These are phyloP conservation scores for Hydraecia micacea DNA, from an alignment of 2,888 invertebrate genomes.

Conservation along the genomic window DNA sequence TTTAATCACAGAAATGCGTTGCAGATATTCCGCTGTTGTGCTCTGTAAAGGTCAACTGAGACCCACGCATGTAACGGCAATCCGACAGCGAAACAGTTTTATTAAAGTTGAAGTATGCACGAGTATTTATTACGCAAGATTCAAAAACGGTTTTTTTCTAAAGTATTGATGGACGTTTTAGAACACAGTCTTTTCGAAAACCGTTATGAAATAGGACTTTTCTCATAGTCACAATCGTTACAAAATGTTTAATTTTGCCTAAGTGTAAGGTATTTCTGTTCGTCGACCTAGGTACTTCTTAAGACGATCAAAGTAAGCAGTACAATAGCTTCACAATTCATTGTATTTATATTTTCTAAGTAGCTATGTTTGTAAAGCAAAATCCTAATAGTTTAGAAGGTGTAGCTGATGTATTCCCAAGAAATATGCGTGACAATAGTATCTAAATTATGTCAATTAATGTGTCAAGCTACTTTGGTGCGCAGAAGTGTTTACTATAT, in stretches of 20 bases:
- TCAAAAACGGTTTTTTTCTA: no score
- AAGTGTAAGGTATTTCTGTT: neutral
- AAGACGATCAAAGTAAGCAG: no score
- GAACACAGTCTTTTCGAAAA: neutral
- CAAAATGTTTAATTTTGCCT: neutral
- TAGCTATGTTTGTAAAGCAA: neutral
- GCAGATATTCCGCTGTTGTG: neutral
- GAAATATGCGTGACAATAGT: neutral
- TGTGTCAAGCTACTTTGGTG: no score
- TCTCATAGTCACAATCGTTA: neutral
- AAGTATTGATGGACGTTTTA: neutral
- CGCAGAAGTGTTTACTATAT: no score
- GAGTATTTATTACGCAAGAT: neutral
- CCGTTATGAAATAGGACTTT: neutral
- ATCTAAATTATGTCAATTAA: neutral
- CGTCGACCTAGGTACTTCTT: neutral
- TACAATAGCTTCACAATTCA: no score
- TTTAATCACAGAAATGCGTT: conserved; percentile 10
- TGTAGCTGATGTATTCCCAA: neutral
- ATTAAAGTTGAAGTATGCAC: no score
- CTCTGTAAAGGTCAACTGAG: neutral
- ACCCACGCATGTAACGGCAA: neutral
- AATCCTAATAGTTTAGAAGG: neutral
- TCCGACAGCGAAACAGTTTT: neutral
- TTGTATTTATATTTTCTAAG: no score